Base-by-base conservation (phyloP, 2,113 vertebrate species). In the Pterocles orientalis region DNA sequence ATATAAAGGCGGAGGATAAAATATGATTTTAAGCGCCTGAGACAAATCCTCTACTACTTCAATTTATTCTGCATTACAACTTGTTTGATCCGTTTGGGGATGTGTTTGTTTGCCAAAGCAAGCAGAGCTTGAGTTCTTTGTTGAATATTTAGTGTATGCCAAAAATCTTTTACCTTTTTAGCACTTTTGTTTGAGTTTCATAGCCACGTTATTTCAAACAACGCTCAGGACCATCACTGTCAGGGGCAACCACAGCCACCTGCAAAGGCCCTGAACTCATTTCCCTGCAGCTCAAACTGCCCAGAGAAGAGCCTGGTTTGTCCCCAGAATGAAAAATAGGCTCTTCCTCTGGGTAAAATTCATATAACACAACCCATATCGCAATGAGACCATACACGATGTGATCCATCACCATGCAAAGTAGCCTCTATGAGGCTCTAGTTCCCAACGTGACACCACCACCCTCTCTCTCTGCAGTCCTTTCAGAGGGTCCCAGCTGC, bases 11-110 rank as follows among this genome's bases (percentile, higher is more conserved):
- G 73, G 68, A 75, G 72, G 94, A 94, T 95, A 97, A 97, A 97
- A 93, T 88, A 80, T 61, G 72, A 97, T 90, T 96, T 97, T 97
- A 92, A 97, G 82, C 23, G 18, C 61, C 95, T 94, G 95, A 96
- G 88, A 97, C 93, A 97, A 97, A 97, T 97, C 94, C 93, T 95
- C 88, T 71, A 85, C 89, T 92, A 94, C 96, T 97, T 91, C 95
- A 92, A 92, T 98, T 97, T 98, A 90, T 91, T 97, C 96, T 84
- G 88, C 56, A 92, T 96, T 97, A 96, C 94, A 96, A 97, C 95
- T 87, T 95, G 77, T 97, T 96, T 97, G 96, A 98, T 97, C 95
- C 94, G 94, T 95, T 97, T 95, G 56, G 48, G 88, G 88, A 97
- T 85, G 86, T 79, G 93, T 90, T 96, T 95, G 86, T 97, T 97